phyloP scores from a whole-genome alignment of 2,113 vertebrate species.

The Brachirus orientalis region DNA sequence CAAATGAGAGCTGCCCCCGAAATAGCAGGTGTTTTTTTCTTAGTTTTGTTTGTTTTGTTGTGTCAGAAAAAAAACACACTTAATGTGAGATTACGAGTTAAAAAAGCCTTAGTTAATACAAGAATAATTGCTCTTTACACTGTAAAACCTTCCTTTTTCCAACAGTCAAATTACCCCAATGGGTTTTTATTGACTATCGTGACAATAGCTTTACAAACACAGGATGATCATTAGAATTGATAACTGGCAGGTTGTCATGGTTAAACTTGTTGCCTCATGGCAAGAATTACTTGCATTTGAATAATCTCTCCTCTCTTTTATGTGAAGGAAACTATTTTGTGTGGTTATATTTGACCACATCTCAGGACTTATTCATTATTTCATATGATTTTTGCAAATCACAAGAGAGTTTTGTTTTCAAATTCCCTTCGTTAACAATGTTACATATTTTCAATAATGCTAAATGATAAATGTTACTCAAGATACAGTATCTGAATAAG shows the following conservation, averaged over 20 bases:
- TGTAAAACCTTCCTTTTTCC: background rate
- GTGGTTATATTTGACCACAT: background rate
- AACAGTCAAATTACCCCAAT: slow-evolving; percentile 6
- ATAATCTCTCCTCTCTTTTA: background rate
- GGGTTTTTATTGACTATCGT: background rate
- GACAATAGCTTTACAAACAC: too few species aligned
- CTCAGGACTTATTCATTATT: background rate
- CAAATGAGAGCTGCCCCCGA: too few species aligned
- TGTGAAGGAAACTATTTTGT: background rate
- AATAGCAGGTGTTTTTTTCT: too few species aligned
- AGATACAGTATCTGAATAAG: too few species aligned
- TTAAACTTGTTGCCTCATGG: too few species aligned
- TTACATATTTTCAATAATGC: background rate
- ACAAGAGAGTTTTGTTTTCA: too few species aligned
- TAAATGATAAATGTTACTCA: background rate
- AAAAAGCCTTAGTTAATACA: slow-evolving; percentile 13
- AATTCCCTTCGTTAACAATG: too few species aligned
- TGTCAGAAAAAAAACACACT: too few species aligned
- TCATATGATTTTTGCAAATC: background rate
- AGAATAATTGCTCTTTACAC: slow-evolving; percentile 10
- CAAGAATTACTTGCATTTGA: background rate
- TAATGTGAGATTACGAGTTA: background rate
- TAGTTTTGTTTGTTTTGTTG: too few species aligned
- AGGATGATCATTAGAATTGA: too few species aligned
- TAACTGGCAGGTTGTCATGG: background rate